Conservation (phyloP, 2,888 invertebrate genomes). For the Formica aserva region DNA sequence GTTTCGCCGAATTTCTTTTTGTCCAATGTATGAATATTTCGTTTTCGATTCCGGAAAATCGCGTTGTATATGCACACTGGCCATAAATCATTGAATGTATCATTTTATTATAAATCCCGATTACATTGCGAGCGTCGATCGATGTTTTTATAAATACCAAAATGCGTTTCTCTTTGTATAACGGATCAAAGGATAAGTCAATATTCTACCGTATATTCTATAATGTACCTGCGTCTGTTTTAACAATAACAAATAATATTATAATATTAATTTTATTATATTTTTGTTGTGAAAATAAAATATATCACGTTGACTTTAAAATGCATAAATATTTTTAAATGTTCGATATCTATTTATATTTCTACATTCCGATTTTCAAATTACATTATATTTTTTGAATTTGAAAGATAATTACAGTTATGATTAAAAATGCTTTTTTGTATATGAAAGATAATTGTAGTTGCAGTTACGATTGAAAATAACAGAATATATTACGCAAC, state of each 20-base stretch:
- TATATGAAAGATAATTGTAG: background rate
- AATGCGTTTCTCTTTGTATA: constrained; percentile 10
- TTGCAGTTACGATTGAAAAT: background rate
- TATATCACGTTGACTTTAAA: background rate
- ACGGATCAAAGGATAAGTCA: background rate
- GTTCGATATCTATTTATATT: background rate
- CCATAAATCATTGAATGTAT: constrained; percentile 9
- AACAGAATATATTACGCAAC: background rate
- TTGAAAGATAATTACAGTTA: background rate
- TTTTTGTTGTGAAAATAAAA: background rate
- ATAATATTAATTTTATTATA: background rate
- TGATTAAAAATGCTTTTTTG: too few relatives aligned
- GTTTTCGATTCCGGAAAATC: constrained; percentile 16
- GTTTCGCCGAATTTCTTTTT: constrained; percentile 10
- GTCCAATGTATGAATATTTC: background rate
- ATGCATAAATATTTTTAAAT: background rate
- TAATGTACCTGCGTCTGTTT: constrained; percentile 1
- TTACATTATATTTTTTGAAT: background rate
- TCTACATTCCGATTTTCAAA: background rate
- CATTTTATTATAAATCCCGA: constrained; percentile 33
- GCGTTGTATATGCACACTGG: background rate
- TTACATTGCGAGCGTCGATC: constrained; percentile 8
- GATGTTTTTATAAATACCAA: background rate
- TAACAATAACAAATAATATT: background rate
- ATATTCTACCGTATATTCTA: background rate